phyloP scores from a whole-genome alignment of 2,113 vertebrate species.

The Osmerus eperlanus region DNA sequence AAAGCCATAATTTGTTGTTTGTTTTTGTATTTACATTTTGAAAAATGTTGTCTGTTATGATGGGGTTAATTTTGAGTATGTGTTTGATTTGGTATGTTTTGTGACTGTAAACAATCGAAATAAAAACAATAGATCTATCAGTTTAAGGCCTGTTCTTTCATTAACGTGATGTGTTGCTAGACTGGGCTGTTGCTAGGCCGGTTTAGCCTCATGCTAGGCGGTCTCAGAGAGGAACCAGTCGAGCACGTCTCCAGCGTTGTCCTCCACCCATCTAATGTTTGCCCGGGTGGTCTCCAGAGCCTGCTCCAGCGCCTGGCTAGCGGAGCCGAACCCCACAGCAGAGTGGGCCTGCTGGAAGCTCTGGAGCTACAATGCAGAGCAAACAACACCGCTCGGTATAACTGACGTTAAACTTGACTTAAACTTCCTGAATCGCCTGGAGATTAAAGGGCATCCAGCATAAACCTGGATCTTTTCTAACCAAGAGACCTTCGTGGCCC shows the following conservation, averaged over 20 bases:
- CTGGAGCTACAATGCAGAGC: slow-evolving; percentile 69
- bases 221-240: slow-evolving; percentile 66
- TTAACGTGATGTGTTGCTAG: not conserved
- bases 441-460: not conserved
- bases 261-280: slow-evolving; percentile 83
- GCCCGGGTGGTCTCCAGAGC: slow-evolving; percentile 78
- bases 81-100: slow-evolving; percentile 31
- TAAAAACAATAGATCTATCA: slow-evolving; percentile 25
- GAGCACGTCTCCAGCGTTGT: slow-evolving; percentile 64
- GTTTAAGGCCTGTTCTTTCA: not conserved
- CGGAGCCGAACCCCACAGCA: slow-evolving; percentile 78
- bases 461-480: not conserved
- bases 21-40: slow-evolving; percentile 34
- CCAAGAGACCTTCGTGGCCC: not conserved
- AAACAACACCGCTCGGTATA: not conserved
- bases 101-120: slow-evolving; percentile 41
- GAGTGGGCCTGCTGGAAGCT: slow-evolving; percentile 74
- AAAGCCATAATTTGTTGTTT: slow-evolving; percentile 28
- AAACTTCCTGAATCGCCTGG: too few relatives aligned
- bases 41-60: slow-evolving; percentile 18
- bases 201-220: not conserved
- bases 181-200: not conserved
- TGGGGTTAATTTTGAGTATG: slow-evolving; percentile 11
- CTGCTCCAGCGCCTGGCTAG: slow-evolving; percentile 79
- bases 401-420: too few relatives aligned